Evolutionary conservation across 2,888 invertebrate genomes (phyloP), one percentile per base, ranked within the genome.

Genomic region (Epinotia ramella): DNA sequence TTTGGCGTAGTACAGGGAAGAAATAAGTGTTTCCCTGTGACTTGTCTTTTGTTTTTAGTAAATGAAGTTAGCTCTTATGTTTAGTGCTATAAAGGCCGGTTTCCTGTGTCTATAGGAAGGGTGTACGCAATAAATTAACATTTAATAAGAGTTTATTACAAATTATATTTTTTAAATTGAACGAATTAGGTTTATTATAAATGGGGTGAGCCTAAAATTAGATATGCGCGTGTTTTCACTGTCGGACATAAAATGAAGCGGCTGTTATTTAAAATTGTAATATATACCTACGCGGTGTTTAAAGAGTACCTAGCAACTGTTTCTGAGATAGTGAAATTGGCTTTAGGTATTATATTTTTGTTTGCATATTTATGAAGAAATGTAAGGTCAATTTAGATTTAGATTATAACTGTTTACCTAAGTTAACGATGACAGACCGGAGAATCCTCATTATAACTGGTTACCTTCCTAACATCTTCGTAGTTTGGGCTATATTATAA

Each of bases 121-220:
- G 18, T 71, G 53, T 86, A 88, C 82, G 80, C 81, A 86, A 88
- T 88, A 89, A 89, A 90, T 90, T 89, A 88, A 85, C 86, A 85
- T 89, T 88, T 88, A 90, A 91, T 90, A 86, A 80, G 81, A 80
- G 70, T 82, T 82, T 77, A 73, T 78, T 67, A 76, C 81, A 84
- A 86, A 87, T 88, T 86, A 86, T 86, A 83, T 84, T 85, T 87
- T 85, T 81, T 84, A 83, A 88, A 86, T 84, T 85, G 84, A 83
- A 83, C 82, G 82, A 84, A 88, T 89, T 86, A 85, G 87, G 85
- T 88, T 88, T 86, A 87, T 46, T 88, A 87, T 87, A 89, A 92
- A 91, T 88, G 86, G 88, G 87, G 88, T 84, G 84, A 84, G 83
- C 82, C 84, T 86, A 81, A 84, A 84, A 79, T 80, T 76, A 68